Evolutionary conservation across 2,113 vertebrate genomes (phyloP).

Genomic region (Chamaetylas fuelleborni): DNA sequence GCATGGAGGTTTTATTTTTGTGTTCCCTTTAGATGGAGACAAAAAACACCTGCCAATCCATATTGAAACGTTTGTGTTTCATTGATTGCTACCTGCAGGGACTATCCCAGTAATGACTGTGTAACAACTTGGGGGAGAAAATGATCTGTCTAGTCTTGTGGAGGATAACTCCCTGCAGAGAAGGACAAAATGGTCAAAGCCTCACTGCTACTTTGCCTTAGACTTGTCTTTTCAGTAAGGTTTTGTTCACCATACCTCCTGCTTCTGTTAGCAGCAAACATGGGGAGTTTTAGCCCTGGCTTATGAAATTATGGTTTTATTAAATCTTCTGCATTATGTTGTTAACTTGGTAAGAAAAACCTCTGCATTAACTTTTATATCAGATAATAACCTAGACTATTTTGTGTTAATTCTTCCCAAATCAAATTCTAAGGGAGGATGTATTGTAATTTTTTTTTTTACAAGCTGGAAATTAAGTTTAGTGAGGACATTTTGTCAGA

Average conservation of each 20-base stretch:
- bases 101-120: constrained; percentile 41
- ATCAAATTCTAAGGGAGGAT: neutral
- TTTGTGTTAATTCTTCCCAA: constrained; percentile 7
- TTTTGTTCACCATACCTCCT: constrained; percentile 33
- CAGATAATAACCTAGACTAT: neutral
- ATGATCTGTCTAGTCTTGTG: constrained; percentile 52
- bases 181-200: constrained; percentile 52
- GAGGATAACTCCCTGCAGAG: constrained; percentile 32
- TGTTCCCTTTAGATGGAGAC: constrained; percentile 32
- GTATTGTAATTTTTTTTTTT: neutral
- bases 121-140: constrained; percentile 41
- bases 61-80: constrained; percentile 50
- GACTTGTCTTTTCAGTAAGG: constrained; percentile 39
- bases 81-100: constrained; percentile 60
- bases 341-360: constrained; percentile 43
- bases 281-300: neutral
- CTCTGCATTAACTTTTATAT: constrained; percentile 21
- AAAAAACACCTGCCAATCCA: constrained; percentile 49
- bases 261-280: constrained; percentile 20
- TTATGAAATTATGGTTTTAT: constrained; percentile 40
- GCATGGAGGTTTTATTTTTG: constrained; percentile 30
- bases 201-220: constrained; percentile 5
- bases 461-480: constrained; percentile 21
- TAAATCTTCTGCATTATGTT: constrained; percentile 5
- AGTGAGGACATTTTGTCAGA: neutral